Evolutionary conservation across 2,888 invertebrate genomes (phyloP).

Genomic region (Schizaphis graminum): DNA sequence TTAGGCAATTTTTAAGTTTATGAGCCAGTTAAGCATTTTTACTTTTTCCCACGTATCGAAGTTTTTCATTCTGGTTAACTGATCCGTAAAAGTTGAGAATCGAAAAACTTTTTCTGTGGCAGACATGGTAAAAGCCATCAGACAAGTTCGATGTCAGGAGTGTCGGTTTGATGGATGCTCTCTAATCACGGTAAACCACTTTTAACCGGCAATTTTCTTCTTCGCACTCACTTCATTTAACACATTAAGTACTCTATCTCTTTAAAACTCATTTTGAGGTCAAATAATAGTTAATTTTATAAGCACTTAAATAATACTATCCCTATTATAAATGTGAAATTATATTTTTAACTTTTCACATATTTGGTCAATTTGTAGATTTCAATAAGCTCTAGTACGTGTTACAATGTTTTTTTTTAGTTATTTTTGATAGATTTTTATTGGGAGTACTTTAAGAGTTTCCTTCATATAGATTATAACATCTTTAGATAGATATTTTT

Average conservation of each 20-base stretch:
- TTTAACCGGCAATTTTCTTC: slow-evolving; percentile 65
- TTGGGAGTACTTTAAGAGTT: not conserved
- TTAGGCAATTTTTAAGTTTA: slow-evolving; percentile 51
- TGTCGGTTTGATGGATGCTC: slow-evolving; percentile 67
- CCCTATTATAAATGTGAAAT: not conserved
- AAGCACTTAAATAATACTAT: slow-evolving; percentile 7
- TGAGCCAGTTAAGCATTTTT: slow-evolving; percentile 50
- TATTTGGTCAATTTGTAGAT: not conserved
- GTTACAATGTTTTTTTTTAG: not conserved
- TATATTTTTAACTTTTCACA: not conserved
- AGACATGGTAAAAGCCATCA: slow-evolving; percentile 63
- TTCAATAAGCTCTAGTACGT: not conserved
- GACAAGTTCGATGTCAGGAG: slow-evolving; percentile 65
- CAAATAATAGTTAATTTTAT: slow-evolving; percentile 19
- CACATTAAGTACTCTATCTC: slow-evolving; percentile 59
- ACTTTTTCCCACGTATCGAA: slow-evolving; percentile 33
- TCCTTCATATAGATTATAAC: not conserved
- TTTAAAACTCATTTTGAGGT: slow-evolving; percentile 24
- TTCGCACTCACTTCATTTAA: slow-evolving; percentile 55
- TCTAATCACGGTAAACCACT: slow-evolving; percentile 67
- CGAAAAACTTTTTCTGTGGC: slow-evolving; percentile 62
- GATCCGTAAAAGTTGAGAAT: slow-evolving; percentile 64
- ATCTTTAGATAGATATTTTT: not conserved
- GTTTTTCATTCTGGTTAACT: slow-evolving; percentile 64
- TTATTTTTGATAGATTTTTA: not conserved